Percentiles rank a stretch among this genome's conserved stretches.
Conservation (phyloP, 2,797 vertebrate species). For the Pantherophis vulpinus region DNA sequence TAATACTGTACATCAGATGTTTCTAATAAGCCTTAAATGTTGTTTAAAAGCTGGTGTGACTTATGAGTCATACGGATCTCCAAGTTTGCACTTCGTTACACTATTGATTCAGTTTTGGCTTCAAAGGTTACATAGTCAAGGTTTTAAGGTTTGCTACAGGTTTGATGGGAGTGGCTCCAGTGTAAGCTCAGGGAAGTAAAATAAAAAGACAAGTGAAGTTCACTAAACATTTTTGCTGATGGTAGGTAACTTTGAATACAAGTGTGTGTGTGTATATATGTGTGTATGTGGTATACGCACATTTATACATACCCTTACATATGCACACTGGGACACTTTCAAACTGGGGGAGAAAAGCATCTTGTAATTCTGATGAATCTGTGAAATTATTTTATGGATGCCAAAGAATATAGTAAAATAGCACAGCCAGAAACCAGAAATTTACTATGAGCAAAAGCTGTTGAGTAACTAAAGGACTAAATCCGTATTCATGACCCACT, state of each 20-base stretch:
- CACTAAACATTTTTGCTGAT: conserved; percentile 65
- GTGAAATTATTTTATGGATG: conserved; percentile 75
- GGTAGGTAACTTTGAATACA: conserved; percentile 61
- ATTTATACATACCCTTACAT: not conserved
- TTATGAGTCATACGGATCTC: conserved; percentile 66
- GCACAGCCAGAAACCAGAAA: conserved; percentile 75
- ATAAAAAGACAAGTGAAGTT: conserved; percentile 63
- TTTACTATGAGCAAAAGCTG: conserved; percentile 65
- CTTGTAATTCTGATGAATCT: conserved; percentile 70
- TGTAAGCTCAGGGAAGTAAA: conserved; percentile 81
- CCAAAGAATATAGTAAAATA: conserved; percentile 80
- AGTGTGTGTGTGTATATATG: not conserved
- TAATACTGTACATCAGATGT: conserved; percentile 67
- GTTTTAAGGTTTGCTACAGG: conserved; percentile 65
- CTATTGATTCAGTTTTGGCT: conserved; percentile 61
- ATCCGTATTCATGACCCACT: conserved; percentile 58
- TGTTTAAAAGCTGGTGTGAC: conserved; percentile 64
- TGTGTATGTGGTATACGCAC: not conserved
- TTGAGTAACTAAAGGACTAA: conserved; percentile 64
- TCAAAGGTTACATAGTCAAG: conserved; percentile 70
- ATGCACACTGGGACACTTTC: conserved; percentile 71
- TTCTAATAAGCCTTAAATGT: conserved; percentile 73
- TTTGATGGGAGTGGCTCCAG: conserved; percentile 77
- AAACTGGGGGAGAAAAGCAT: conserved; percentile 54
- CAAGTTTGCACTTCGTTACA: conserved; percentile 59